A percentile compares a stretch with the other conserved stretches of the same genome.
Conservation (phyloP, 2,888 invertebrate genomes). For the Agapetus fuscipes region DNA sequence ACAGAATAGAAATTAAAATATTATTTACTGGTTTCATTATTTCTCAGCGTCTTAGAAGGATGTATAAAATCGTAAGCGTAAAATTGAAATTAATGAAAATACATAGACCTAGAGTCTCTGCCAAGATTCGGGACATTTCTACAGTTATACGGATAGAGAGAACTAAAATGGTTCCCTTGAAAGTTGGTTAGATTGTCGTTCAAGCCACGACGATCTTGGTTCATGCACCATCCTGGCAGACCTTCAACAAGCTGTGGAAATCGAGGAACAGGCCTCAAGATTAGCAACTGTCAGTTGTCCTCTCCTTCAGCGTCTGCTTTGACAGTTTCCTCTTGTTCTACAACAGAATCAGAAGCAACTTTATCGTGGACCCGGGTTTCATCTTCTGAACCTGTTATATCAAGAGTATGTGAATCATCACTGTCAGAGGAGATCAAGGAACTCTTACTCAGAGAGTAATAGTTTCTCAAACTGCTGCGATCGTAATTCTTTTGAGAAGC, state of each 20-base stretch:
- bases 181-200: constrained; percentile 5
- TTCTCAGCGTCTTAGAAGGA: no score
- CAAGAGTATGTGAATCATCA: constrained; percentile 38
- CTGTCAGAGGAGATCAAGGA: constrained; percentile 39
- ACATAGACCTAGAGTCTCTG: constrained; percentile 8
- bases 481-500: neutral
- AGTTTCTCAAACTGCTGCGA: constrained; percentile 31
- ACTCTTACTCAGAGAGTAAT: constrained; percentile 23
- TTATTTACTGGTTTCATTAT: no score
- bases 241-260: constrained; percentile 28
- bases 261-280: constrained; percentile 46
- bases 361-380: constrained; percentile 24
- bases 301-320: constrained; percentile 26
- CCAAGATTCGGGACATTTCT: constrained; percentile 7
- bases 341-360: neutral
- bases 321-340: constrained; percentile 19
- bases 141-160: constrained; percentile 9
- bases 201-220: neutral
- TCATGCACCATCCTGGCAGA: constrained; percentile 11
- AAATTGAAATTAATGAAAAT: constrained; percentile 15
- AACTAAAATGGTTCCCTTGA: constrained; percentile 10
- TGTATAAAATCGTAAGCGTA: no score
- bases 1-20: no score
- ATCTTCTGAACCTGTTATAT: constrained; percentile 45
- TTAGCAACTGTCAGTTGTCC: constrained; percentile 22